These are phyloP conservation scores for Apantesis nais DNA, from an alignment of 2,888 invertebrate species.

Conservation along the genomic window DNA sequence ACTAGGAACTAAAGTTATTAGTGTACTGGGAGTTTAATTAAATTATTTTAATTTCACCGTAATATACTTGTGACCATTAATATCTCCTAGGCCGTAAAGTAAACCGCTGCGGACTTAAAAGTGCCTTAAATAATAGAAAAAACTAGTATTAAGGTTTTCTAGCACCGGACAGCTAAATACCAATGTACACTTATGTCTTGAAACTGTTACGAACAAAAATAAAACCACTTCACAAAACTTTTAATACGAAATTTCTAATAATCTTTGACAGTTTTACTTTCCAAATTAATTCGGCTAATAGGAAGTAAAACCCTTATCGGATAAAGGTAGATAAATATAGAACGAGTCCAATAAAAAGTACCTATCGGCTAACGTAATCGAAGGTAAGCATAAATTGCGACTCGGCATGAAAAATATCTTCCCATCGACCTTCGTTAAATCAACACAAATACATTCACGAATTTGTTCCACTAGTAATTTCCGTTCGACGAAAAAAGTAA, in stretches of 20 bases:
- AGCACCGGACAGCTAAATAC: no score
- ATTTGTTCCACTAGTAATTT: background rate
- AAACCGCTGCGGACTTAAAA: no score
- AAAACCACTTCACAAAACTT: conserved; percentile 2
- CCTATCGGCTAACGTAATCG: conserved; percentile 39
- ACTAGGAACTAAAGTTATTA: background rate
- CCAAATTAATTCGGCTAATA: conserved; percentile 19
- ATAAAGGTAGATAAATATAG: conserved; percentile 19
- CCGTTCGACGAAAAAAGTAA: background rate
- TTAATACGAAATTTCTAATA: no score
- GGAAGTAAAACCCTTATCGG: conserved; percentile 15
- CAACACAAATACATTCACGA: conserved; percentile 8
- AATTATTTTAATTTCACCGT: background rate
- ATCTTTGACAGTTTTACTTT: conserved; percentile 9
- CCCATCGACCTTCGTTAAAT: conserved; percentile 16
- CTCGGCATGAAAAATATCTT: conserved; percentile 16
- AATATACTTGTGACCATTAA: background rate
- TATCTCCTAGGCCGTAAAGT: no score
- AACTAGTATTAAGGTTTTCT: no score
- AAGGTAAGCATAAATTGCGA: conserved; percentile 32
- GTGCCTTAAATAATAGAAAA: no score
- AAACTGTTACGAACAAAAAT: background rate
- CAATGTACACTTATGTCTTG: no score
- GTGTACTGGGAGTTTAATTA: background rate
- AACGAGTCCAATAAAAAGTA: conserved; percentile 35